These are phyloP conservation scores for Salvelinus namaycush DNA, from an alignment of 2,113 vertebrate genomes.

Conservation along the genomic window DNA sequence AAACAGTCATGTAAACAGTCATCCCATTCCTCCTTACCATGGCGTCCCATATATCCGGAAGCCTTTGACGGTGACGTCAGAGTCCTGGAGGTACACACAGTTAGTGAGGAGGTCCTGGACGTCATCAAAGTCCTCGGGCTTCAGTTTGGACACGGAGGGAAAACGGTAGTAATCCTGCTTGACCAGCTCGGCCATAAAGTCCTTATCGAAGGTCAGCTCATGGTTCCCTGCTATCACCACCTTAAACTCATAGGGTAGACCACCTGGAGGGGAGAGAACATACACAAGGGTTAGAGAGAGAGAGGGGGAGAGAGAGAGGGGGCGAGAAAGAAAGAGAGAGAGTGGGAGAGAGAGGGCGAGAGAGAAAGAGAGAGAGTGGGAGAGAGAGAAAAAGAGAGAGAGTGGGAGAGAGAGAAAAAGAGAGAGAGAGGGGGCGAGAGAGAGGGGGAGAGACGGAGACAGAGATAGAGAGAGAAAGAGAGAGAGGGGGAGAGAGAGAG, in stretches of 20 bases:
- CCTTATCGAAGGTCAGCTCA: constrained; percentile 99
- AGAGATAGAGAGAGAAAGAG: not conserved
- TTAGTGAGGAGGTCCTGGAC: constrained; percentile 97
- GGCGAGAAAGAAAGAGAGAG: too few species aligned
- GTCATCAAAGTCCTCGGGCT: constrained; percentile 99
- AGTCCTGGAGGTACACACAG: constrained; percentile 99
- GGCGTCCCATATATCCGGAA: constrained; percentile 97
- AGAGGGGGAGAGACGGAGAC: not conserved
- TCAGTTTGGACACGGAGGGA: constrained; percentile 98
- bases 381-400: not conserved
- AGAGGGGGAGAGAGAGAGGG: not conserved
- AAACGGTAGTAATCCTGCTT: constrained; percentile 99
- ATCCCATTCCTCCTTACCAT: constrained; percentile 80
- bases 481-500: too few species aligned
- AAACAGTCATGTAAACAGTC: not conserved
- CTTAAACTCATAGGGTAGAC: constrained; percentile 97
- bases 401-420: too few species aligned
- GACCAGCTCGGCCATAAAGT: constrained; percentile 99
- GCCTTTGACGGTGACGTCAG: constrained; percentile 96
- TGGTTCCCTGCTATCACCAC: constrained; percentile 99
- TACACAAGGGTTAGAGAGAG: not conserved
- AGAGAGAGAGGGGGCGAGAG: too few species aligned
- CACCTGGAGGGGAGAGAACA: constrained; percentile 74
- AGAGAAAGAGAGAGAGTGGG: not conserved
- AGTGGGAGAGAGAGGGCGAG: too few species aligned